Evolutionary conservation across 2,797 vertebrate genomes (phyloP).

Genomic region (Alectoris magna): DNA sequence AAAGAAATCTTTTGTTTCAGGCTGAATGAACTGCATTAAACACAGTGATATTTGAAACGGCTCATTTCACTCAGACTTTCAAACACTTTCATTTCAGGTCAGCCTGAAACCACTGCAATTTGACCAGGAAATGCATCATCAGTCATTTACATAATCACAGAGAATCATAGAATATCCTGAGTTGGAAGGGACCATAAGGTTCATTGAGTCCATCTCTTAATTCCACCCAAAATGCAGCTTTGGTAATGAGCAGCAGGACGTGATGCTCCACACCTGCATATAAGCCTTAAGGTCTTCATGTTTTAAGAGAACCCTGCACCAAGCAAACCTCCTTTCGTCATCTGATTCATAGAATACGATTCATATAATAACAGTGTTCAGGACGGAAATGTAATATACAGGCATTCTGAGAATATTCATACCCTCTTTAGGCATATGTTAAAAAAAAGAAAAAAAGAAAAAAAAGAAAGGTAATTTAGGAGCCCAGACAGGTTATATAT

Average conservation of each 20-base stretch:
- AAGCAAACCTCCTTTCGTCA: not conserved
- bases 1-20: not conserved
- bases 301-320: not conserved
- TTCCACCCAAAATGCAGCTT: not conserved
- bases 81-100: not conserved
- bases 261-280: not conserved
- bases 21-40: not conserved
- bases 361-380: not conserved
- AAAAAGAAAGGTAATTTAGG: constrained; percentile 11
- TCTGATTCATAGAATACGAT: not conserved
- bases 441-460: constrained; percentile 3
- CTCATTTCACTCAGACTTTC: not conserved
- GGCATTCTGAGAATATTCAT: constrained; percentile 21
- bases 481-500: not conserved
- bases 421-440: not conserved
- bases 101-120: not conserved
- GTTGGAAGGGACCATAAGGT: too few species aligned
- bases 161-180: too few species aligned
- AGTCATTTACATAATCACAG: not conserved
- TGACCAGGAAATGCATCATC: not conserved
- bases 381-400: not conserved
- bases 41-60: not conserved
- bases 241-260: not conserved
- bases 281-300: not conserved
- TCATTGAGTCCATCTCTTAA: too few species aligned